Conservation (phyloP, 2,888 invertebrate species). For the Philonicus albiceps region DNA sequence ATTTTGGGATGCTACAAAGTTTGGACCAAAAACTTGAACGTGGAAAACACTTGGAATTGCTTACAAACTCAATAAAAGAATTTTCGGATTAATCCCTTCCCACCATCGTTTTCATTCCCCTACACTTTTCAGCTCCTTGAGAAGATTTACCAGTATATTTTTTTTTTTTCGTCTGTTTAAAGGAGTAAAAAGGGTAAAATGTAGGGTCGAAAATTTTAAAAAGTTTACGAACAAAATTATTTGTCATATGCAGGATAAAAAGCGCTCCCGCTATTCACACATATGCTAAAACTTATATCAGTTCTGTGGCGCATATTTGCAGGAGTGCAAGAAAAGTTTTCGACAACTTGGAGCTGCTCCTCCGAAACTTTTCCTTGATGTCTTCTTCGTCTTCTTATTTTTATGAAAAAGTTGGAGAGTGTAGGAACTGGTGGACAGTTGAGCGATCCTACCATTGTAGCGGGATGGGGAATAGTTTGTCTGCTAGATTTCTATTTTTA, state of each 20-base stretch:
- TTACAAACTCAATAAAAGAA: slow-evolving; percentile 36
- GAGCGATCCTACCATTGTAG: neutral
- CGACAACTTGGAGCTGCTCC: slow-evolving; percentile 16
- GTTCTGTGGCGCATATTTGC: slow-evolving; percentile 24
- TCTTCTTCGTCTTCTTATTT: neutral
- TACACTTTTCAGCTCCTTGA: neutral
- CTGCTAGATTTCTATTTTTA: slow-evolving; percentile 3
- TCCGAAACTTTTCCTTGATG: slow-evolving; percentile 8
- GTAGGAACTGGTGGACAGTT: neutral
- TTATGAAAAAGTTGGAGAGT: neutral
- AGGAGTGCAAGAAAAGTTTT: slow-evolving; percentile 32
- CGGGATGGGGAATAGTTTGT: neutral
- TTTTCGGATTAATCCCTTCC: slow-evolving; percentile 17
- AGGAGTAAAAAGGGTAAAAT: neutral
- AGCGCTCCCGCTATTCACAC: slow-evolving; percentile 18
- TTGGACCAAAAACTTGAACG: neutral
- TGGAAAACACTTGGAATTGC: slow-evolving; percentile 31
- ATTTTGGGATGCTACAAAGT: slow-evolving; percentile 2
- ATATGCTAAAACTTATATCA: slow-evolving; percentile 32
- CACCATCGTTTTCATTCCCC: neutral
- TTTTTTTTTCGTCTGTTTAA: neutral
- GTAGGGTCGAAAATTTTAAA: neutral
- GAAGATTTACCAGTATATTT: neutral
- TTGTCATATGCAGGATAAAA: slow-evolving; percentile 38
- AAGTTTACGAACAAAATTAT: slow-evolving; percentile 28